Conservation (phyloP, 2,113 vertebrate genomes). For the Penelope pileata region DNA sequence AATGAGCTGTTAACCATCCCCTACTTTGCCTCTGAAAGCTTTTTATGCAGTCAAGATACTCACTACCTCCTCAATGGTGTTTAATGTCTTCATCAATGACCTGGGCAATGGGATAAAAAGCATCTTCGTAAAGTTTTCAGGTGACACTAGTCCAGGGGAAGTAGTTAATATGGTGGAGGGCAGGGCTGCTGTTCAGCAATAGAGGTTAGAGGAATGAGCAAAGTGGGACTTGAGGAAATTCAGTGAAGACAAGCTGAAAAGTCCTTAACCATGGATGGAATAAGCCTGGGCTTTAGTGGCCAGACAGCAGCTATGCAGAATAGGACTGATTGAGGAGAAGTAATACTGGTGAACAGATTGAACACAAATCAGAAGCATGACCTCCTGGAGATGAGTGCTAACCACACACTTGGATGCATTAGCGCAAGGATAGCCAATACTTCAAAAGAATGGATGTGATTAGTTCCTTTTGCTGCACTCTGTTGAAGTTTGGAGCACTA, state of each 20-base stretch:
- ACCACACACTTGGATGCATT: neutral
- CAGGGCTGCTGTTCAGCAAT: accelerated
- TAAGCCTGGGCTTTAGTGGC: neutral
- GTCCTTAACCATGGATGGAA: neutral
- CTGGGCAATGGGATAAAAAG: neutral
- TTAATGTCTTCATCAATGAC: slow-evolving; percentile 24
- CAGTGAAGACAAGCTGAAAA: neutral
- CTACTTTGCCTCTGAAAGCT: neutral
- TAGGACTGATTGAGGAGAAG: accelerated
- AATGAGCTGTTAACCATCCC: slow-evolving; percentile 10
- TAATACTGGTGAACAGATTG: neutral
- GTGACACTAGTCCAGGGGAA: neutral
- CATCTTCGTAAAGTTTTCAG: neutral
- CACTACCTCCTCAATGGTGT: neutral
- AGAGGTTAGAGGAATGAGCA: neutral
- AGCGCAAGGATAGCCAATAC: neutral
- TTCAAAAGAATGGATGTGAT: neutral
- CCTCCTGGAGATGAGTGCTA: neutral
- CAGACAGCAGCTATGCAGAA: neutral
- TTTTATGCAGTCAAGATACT: neutral
- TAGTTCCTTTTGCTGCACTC: neutral
- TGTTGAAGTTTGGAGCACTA: neutral
- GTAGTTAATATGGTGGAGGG: neutral
- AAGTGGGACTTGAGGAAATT: neutral
- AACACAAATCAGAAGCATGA: neutral